A percentile compares a stretch with the other conserved stretches of the same genome.
These are phyloP conservation scores for human (Homo sapiens) DNA, from an alignment of 2,113 vertebrate species.

Conservation along the genomic window DNA sequence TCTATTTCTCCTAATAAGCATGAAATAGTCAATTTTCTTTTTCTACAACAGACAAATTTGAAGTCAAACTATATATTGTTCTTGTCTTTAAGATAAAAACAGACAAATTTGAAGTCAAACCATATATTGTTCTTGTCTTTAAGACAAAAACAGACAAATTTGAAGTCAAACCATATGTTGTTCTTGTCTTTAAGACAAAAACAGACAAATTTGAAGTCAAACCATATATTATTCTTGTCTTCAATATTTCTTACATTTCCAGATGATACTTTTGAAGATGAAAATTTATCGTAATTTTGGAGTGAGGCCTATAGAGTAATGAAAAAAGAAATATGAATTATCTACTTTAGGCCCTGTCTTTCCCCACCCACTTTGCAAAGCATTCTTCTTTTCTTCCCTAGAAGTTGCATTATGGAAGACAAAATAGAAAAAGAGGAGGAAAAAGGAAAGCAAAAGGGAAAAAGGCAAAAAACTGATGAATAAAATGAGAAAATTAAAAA, in stretches of 20 bases:
- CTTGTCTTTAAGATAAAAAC: not conserved
- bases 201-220: not conserved
- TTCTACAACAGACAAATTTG: not conserved
- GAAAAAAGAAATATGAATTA: not conserved
- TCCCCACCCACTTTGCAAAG: not conserved
- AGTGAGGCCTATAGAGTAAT: not conserved
- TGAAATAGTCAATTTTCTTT: not conserved
- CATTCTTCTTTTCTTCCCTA: not conserved
- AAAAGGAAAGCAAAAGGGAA: not conserved
- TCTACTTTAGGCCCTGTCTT: not conserved
- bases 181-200: not conserved
- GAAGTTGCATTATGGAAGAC: not conserved
- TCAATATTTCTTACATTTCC: not conserved
- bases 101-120: not conserved
- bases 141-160: not conserved
- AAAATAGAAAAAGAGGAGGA: not conserved
- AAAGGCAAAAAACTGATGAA: not conserved
- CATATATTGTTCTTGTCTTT: not conserved
- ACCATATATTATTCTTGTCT: too few relatives aligned
- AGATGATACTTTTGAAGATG: not conserved
- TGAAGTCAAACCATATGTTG: not conserved
- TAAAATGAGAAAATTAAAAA: not conserved
- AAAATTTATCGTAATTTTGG: slow-evolving; percentile 28
- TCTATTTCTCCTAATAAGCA: not conserved
- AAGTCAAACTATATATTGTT: not conserved